Base-by-base conservation (phyloP, 2,797 vertebrate genomes). In the Sandelia bainsii region DNA sequence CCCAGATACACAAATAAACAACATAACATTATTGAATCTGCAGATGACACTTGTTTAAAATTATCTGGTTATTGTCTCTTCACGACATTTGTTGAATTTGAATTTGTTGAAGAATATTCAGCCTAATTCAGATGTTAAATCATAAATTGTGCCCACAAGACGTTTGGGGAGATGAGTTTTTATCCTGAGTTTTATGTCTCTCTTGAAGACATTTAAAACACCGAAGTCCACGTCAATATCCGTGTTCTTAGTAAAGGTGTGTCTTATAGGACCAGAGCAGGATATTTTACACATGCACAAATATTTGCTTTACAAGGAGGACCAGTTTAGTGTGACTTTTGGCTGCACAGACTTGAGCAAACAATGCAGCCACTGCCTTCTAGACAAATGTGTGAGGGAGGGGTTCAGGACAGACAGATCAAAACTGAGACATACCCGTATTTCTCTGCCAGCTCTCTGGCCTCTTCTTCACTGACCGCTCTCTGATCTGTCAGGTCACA, bases 401-500 rank as follows among this genome's bases (percentile, higher is more conserved):
- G 79, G 89, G 89, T 82, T 81, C 56, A 75, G 74, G 66, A 53
- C 50, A 69, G 59, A 75, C 34, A 61, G 67, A 77, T 81, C 57
- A 66, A 34, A 77, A 45, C 54, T 25, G 75, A 71, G 62, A 94
- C 95, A 83, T 94, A 97, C 98, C 97, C 97, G 0, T 98, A 98
- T 90, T 98, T 98, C 82, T 96, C 96, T 13, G 98, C 98, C 74
- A 99, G 95, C 72, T 96, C 96, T 62, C 95, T 94, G 45, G 96
- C 97, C 16, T 96, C 96, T 5, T 95, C 94, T 81, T 97, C 96
- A 60, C 94, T 95, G 62, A 99, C 96, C 0, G 88, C 94, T 71
- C 98, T 94, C 92, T 98, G 97, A 69, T 98, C 97, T 1, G 94
- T 91, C 87, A 99, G 93, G 85, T 99, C 98, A 73, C 95, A 96